Evolutionary conservation across 2,888 invertebrate genomes (phyloP).

Genomic region (Aspidiotus rigidus): DNA sequence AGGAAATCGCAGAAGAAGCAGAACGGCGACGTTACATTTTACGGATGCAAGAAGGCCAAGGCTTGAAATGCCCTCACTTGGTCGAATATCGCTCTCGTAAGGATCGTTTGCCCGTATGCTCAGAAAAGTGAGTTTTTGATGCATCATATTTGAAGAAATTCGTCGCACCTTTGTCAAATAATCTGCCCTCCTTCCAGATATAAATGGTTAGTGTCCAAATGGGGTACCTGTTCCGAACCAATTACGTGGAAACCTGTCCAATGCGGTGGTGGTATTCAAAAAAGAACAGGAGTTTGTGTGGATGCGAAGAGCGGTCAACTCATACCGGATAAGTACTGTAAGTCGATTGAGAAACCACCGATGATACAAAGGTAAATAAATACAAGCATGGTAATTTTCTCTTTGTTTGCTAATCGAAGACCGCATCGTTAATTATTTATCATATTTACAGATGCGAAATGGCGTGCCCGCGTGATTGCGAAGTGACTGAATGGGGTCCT

Average conservation of each 20-base stretch:
- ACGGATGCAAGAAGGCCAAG: constrained; percentile 42
- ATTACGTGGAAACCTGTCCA: constrained; percentile 46
- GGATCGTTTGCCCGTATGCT: constrained; percentile 41
- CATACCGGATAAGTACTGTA: constrained; percentile 47
- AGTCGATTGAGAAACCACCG: constrained; percentile 48
- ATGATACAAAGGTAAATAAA: constrained; percentile 48
- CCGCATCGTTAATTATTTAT: neutral
- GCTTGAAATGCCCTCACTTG: constrained; percentile 43
- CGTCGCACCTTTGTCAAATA: neutral
- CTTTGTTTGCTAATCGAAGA: too few species aligned
- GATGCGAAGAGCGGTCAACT: constrained; percentile 46
- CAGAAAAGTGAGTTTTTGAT: constrained; percentile 40
- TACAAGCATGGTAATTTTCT: too few species aligned
- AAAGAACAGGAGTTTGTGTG: constrained; percentile 51
- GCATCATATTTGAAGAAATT: neutral
- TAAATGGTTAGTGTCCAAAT: constrained; percentile 50
- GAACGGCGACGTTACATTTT: constrained; percentile 41
- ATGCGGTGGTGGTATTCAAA: constrained; percentile 54
- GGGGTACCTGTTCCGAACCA: constrained; percentile 48
- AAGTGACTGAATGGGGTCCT: constrained; percentile 53
- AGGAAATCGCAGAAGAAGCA: constrained; percentile 42
- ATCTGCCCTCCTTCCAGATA: constrained; percentile 40
- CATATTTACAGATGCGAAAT: constrained; percentile 44
- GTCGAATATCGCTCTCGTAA: constrained; percentile 41
- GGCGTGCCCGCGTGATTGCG: constrained; percentile 53